phyloP scores from a whole-genome alignment of 2,888 invertebrate genomes.

The Dugesia japonica region DNA sequence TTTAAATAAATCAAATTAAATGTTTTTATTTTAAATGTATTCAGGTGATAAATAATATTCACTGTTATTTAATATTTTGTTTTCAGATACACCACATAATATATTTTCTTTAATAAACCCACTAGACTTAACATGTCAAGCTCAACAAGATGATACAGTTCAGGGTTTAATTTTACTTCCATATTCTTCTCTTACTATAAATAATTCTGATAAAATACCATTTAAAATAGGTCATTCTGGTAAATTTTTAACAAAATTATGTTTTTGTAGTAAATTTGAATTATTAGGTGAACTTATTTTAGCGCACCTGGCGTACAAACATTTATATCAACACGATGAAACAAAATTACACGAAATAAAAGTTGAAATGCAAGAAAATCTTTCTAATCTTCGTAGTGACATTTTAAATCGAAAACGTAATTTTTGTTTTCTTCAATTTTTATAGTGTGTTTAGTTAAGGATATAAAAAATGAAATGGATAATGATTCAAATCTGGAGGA shows the following conservation, averaged over 20 bases:
- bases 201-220: neutral
- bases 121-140: neutral
- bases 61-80: neutral
- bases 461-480: neutral
- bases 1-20: too few relatives aligned
- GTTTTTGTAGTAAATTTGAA: neutral
- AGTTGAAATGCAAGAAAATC: neutral
- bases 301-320: neutral
- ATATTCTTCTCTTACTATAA: neutral
- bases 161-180: neutral
- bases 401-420: neutral
- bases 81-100: neutral
- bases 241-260: neutral
- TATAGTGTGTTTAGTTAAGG: neutral
- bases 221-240: conserved; percentile 2
- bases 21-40: neutral
- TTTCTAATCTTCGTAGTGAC: neutral
- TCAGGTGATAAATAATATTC: neutral
- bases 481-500: neutral
- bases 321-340: neutral
- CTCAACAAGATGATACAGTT: neutral
- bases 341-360: neutral
- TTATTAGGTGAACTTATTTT: neutral
- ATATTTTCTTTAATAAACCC: neutral
- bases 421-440: too few relatives aligned